Conservation (phyloP, 2,888 invertebrate species). For the Cordilura impudica region DNA sequence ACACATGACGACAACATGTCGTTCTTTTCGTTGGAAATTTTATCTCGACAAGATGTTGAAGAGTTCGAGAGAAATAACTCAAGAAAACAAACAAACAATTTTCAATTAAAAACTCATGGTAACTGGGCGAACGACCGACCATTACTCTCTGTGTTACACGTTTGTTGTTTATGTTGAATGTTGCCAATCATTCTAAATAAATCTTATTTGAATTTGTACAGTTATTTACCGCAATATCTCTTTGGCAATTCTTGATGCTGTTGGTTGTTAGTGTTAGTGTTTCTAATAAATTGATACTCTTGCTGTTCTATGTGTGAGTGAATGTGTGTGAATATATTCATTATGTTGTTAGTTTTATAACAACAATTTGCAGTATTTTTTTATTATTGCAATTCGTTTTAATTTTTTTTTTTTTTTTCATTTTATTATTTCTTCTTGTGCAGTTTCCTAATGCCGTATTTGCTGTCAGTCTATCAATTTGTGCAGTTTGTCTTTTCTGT, state of each 20-base stretch:
- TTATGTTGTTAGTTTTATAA: slow-evolving; percentile 5
- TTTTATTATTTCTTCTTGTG: slow-evolving; percentile 7
- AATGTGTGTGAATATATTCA: not conserved
- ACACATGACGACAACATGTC: slow-evolving; percentile 13
- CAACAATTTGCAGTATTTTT: slow-evolving; percentile 26
- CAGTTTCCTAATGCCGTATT: slow-evolving; percentile 24
- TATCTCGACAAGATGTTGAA: not conserved
- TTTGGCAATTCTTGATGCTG: not conserved
- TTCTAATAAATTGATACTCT: not conserved
- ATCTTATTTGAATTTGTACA: slow-evolving; percentile 21
- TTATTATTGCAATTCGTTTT: not conserved
- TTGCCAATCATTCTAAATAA: slow-evolving; percentile 30
- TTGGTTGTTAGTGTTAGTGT: too few species aligned
- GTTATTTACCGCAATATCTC: slow-evolving; percentile 30
- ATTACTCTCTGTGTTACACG: not conserved
- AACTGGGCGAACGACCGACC: not conserved
- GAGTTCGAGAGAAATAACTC: not conserved
- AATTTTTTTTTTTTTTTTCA: not conserved
- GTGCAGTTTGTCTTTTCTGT: slow-evolving; percentile 23
- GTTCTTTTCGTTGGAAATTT: slow-evolving; percentile 8
- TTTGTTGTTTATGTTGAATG: not conserved
- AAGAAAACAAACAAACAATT: not conserved
- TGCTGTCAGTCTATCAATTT: slow-evolving; percentile 19
- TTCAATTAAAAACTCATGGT: slow-evolving; percentile 36
- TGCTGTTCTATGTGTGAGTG: not conserved